phyloP scores from a whole-genome alignment of 1,140 invertebrate genomes.

The Penaeus indicus region DNA sequence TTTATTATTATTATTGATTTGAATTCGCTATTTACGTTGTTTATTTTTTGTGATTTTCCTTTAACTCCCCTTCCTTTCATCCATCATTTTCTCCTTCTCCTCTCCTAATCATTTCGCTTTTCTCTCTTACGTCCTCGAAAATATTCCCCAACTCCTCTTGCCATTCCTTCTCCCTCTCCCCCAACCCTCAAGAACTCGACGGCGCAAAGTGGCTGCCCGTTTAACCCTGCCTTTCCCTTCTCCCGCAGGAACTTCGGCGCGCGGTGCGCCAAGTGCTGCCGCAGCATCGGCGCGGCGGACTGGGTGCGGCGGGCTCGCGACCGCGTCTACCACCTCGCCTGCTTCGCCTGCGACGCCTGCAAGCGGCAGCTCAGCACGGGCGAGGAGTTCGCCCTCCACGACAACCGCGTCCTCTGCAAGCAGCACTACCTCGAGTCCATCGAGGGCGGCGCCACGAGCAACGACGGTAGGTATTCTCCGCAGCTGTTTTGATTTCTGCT shows the following conservation, averaged over 20 bases:
- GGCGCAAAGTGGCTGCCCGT: no score
- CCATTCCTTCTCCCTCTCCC: no score
- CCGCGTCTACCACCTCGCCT: slow-evolving; percentile 97
- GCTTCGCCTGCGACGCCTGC: slow-evolving; percentile 98
- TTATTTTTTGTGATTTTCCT: no score
- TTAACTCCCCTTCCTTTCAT: no score
- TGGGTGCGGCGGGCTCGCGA: slow-evolving; percentile 96
- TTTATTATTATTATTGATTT: no score
- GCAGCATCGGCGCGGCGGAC: slow-evolving; percentile 92
- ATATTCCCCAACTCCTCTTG: no score
- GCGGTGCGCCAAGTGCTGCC: slow-evolving; percentile 95
- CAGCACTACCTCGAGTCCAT: slow-evolving; percentile 95
- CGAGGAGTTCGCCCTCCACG: slow-evolving; percentile 96
- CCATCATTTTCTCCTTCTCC: no score
- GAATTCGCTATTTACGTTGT: no score
- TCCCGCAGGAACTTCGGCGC: slow-evolving; percentile 91
- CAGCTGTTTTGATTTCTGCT: not conserved
- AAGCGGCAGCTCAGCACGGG: slow-evolving; percentile 96
- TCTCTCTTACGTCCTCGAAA: no score
- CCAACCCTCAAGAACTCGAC: no score
- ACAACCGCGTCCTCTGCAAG: slow-evolving; percentile 93
- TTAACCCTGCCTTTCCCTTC: not conserved
- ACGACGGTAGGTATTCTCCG: slow-evolving; percentile 67
- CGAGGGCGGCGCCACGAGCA: slow-evolving; percentile 82
- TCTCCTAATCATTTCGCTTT: no score